phyloP scores from a whole-genome alignment of 1,140 invertebrate genomes.

The Eupeodes corollae region DNA sequence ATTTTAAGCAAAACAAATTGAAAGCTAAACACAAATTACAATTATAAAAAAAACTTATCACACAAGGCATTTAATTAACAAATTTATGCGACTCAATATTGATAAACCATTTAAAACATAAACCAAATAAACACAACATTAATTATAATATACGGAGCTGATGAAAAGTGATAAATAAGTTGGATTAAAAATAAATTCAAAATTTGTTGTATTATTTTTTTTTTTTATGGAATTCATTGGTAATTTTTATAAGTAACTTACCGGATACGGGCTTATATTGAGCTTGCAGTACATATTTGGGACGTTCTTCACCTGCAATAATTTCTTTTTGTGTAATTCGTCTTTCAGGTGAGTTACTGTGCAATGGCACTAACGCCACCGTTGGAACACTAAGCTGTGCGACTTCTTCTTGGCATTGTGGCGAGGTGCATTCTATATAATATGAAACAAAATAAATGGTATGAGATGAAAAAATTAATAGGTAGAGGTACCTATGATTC shows the following conservation, averaged over 20 bases:
- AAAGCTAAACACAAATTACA: background rate
- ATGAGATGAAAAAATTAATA: background rate
- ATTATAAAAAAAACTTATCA: background rate
- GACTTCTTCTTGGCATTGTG: constrained; percentile 29
- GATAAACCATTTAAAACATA: no score
- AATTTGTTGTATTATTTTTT: no score
- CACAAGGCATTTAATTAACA: background rate
- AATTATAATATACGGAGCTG: no score
- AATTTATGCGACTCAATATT: no score
- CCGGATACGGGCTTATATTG: constrained; percentile 29
- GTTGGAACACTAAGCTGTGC: constrained; percentile 28
- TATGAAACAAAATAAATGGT: constrained; percentile 2
- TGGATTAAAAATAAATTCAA: no score
- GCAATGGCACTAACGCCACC: constrained; percentile 30
- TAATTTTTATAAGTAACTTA: constrained; percentile 1
- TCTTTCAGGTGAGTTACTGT: constrained; percentile 34
- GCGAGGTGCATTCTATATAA: constrained; percentile 23
- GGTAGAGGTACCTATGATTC: no score
- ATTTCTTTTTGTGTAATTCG: constrained; percentile 37
- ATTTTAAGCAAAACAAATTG: background rate
- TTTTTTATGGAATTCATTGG: background rate
- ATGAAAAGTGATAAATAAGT: no score
- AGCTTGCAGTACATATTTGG: constrained; percentile 33
- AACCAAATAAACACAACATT: no score
- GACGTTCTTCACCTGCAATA: constrained; percentile 35